Evolutionary conservation across 2,888 invertebrate species (phyloP).

Genomic region (Seira ritae): DNA sequence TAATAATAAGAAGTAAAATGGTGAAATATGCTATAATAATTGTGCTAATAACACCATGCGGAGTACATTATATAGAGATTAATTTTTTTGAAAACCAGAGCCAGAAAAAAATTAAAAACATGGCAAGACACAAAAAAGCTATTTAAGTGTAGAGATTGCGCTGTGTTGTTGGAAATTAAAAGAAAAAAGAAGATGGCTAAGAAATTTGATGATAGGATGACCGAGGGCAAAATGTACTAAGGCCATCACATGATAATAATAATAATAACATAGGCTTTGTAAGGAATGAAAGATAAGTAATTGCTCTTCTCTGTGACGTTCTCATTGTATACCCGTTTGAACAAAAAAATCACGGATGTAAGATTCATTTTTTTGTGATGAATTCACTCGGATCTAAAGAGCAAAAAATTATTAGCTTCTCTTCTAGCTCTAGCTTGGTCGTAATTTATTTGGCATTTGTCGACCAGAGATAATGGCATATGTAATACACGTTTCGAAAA

Average conservation of each 20-base stretch:
- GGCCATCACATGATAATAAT: too few relatives aligned
- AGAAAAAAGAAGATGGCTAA: too few relatives aligned
- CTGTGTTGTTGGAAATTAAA: too few relatives aligned
- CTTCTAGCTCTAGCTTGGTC: not conserved
- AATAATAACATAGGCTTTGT: too few relatives aligned
- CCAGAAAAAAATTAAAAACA: not conserved
- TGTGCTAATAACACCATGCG: constrained; percentile 25
- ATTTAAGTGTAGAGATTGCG: too few relatives aligned
- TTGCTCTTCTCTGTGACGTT: too few relatives aligned
- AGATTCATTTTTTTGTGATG: too few relatives aligned
- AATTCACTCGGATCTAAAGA: too few relatives aligned
- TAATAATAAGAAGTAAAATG: not conserved
- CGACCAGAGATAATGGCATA: constrained; percentile 3
- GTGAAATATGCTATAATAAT: constrained; percentile 3
- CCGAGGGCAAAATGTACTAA: constrained; percentile 43
- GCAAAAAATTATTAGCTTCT: too few relatives aligned
- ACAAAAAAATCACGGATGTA: too few relatives aligned
- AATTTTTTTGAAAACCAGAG: constrained; percentile 17
- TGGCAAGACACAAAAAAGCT: not conserved
- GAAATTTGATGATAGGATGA: constrained; percentile 5
- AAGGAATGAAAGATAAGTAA: too few relatives aligned
- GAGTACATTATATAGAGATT: constrained; percentile 26
- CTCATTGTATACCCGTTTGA: too few relatives aligned
- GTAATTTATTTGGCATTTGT: constrained; percentile 4
- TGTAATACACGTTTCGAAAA: not conserved